A percentile compares a stretch with the other conserved stretches of the same genome.
Conservation (phyloP, 64 coral and sea anemone species). For the Trachythela sp. region DNA sequence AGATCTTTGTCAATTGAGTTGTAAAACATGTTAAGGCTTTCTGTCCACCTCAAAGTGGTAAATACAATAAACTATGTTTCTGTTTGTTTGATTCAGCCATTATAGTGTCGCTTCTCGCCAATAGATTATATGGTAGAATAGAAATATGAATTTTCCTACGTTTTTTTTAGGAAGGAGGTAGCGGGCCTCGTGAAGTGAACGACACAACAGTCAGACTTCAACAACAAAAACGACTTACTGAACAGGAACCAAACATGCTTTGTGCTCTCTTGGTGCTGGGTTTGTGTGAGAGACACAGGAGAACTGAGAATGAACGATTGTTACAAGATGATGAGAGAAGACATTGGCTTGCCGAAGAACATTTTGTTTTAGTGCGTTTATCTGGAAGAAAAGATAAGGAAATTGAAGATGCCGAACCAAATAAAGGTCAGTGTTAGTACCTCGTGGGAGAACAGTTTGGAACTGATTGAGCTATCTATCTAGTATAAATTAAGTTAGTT, state of each 20-base stretch:
- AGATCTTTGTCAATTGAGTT: no score
- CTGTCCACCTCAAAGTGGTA: no score
- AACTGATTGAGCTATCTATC: no score
- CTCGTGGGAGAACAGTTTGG: no score
- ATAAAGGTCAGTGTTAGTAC: constrained; percentile 68
- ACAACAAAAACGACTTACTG: constrained; percentile 72
- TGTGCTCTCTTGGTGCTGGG: constrained; percentile 78
- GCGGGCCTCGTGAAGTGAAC: constrained; percentile 54
- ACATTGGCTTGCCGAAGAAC: constrained; percentile 53
- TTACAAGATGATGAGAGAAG: constrained; percentile 67
- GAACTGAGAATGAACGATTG: constrained; percentile 66
- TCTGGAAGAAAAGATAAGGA: constrained; percentile 50
- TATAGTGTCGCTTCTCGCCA: no score
- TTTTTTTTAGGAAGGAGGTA: constrained; percentile 45
- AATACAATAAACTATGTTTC: no score
- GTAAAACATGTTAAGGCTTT: no score
- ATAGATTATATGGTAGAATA: no score
- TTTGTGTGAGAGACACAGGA: constrained; percentile 82
- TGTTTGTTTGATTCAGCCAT: not conserved
- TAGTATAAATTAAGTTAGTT: no score
- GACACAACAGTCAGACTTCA: constrained; percentile 54
- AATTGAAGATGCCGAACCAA: constrained; percentile 59
- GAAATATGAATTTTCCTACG: not conserved
- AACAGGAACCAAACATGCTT: constrained; percentile 70
- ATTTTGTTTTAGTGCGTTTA: constrained; percentile 60